These are phyloP conservation scores for Aphidoletes aphidimyza DNA, from an alignment of 2,888 invertebrate species.

Conservation along the genomic window DNA sequence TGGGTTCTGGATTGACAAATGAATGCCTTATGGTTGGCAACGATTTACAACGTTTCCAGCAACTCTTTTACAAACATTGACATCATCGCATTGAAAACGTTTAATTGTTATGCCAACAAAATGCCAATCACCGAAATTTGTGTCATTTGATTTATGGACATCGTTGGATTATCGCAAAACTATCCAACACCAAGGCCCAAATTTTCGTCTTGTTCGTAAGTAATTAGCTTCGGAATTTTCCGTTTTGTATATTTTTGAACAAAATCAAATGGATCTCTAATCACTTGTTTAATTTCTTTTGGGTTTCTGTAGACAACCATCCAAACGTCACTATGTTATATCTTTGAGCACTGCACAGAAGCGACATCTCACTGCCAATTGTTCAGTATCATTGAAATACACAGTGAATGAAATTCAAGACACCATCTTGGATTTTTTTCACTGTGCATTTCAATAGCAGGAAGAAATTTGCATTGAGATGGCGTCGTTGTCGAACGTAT, in stretches of 20 bases:
- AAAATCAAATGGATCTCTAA: not conserved
- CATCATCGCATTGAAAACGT: not conserved
- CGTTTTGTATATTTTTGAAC: not conserved
- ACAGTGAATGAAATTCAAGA: too few relatives aligned
- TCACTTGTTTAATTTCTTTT: not conserved
- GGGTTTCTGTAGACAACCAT: not conserved
- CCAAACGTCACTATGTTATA: too few relatives aligned
- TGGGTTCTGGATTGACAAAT: not conserved
- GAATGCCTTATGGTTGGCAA: constrained; percentile 1
- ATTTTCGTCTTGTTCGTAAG: not conserved
- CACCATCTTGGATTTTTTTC: too few relatives aligned
- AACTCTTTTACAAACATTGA: constrained; percentile 35
- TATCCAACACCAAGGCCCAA: not conserved
- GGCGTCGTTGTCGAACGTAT: too few relatives aligned
- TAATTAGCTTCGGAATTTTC: not conserved
- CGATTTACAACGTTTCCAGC: not conserved
- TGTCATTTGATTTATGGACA: constrained; percentile 30
- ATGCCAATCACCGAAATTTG: not conserved
- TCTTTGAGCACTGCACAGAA: too few relatives aligned
- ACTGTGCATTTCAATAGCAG: too few relatives aligned
- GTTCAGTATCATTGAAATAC: too few relatives aligned
- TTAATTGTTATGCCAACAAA: not conserved
- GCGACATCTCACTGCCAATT: too few relatives aligned
- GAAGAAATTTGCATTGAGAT: too few relatives aligned
- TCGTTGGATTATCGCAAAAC: not conserved